phyloP scores from a whole-genome alignment of 2,888 invertebrate species.

The Melieria crassipennis region DNA sequence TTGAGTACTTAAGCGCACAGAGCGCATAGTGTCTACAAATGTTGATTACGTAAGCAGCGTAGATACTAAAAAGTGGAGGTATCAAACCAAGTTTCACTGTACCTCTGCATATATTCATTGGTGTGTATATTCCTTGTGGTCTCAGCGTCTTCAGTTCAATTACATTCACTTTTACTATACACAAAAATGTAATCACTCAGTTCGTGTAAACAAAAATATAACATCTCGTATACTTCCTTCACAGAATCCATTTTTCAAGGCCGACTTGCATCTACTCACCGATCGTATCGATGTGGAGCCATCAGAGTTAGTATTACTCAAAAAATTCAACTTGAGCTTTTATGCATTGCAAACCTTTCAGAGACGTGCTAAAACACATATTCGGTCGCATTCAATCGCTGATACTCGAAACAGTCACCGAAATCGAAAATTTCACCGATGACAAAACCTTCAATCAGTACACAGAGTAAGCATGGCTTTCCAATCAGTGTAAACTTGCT shows the following conservation, averaged over 20 bases:
- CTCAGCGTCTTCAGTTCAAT: too few relatives aligned
- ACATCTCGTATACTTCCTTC: conserved; percentile 9
- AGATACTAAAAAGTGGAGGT: too few relatives aligned
- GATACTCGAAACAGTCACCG: conserved; percentile 71
- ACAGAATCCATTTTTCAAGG: conserved; percentile 66
- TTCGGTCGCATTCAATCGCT: conserved; percentile 55
- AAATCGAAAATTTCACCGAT: conserved; percentile 77
- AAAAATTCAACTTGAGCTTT: neutral
- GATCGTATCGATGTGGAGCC: conserved; percentile 69
- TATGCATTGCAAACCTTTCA: conserved; percentile 22
- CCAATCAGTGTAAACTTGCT: neutral
- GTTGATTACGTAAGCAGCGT: too few relatives aligned
- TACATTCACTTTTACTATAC: neutral
- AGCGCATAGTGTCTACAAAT: too few relatives aligned
- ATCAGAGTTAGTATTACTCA: conserved; percentile 56
- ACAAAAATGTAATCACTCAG: neutral
- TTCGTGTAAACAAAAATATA: neutral
- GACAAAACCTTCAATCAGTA: conserved; percentile 78
- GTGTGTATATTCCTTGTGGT: too few relatives aligned
- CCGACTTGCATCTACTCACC: conserved; percentile 70
- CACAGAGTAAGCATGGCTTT: conserved; percentile 69
- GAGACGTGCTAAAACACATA: conserved; percentile 53
- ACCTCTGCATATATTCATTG: too few relatives aligned
- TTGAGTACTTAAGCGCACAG: too few relatives aligned
- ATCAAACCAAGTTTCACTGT: too few relatives aligned